These are phyloP conservation scores for Zelleria hepariella DNA, from an alignment of 2,888 invertebrate genomes.

Conservation along the genomic window DNA sequence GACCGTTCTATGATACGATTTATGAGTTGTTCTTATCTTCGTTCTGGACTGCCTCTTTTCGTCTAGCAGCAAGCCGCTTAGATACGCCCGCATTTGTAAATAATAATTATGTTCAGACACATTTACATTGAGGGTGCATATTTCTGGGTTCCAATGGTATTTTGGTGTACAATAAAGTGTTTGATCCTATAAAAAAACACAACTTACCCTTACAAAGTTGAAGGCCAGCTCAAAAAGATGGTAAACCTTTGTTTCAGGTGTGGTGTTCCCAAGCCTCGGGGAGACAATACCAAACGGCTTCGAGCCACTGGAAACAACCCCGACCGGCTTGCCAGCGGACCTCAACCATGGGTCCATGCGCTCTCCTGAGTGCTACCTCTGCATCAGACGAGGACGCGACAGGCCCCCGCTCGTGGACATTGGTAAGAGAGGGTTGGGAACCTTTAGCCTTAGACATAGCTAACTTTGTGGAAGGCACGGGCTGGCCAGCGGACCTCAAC, in stretches of 20 bases:
- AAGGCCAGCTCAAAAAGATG: too few species aligned
- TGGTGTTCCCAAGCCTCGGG: conserved; percentile 85
- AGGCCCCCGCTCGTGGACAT: conserved; percentile 98
- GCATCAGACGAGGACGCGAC: conserved; percentile 92
- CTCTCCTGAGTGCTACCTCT: conserved; percentile 93
- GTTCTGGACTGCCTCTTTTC: too few species aligned
- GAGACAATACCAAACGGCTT: conserved; percentile 88
- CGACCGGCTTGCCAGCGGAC: conserved; percentile 91
- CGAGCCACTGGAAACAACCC: conserved; percentile 81
- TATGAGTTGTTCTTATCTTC: not conserved
- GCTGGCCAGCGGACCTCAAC: conserved; percentile 94
- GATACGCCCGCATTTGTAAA: too few species aligned
- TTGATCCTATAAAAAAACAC: too few species aligned
- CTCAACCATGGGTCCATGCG: conserved; percentile 97
- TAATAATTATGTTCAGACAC: too few species aligned
- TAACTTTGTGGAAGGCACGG: too few species aligned
- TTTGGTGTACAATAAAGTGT: not conserved
- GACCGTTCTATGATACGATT: not conserved
- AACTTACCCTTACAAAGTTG: too few species aligned
- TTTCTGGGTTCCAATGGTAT: too few species aligned
- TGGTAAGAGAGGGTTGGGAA: conserved; percentile 82
- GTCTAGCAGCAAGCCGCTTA: too few species aligned
- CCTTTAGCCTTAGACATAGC: too few species aligned
- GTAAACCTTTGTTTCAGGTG: conserved; percentile 35
- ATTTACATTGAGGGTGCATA: too few species aligned